A percentile compares a stretch with the other conserved stretches of the same genome.
These are phyloP conservation scores for Pithys albifrons DNA, from an alignment of 2,113 vertebrate species.

Conservation along the genomic window DNA sequence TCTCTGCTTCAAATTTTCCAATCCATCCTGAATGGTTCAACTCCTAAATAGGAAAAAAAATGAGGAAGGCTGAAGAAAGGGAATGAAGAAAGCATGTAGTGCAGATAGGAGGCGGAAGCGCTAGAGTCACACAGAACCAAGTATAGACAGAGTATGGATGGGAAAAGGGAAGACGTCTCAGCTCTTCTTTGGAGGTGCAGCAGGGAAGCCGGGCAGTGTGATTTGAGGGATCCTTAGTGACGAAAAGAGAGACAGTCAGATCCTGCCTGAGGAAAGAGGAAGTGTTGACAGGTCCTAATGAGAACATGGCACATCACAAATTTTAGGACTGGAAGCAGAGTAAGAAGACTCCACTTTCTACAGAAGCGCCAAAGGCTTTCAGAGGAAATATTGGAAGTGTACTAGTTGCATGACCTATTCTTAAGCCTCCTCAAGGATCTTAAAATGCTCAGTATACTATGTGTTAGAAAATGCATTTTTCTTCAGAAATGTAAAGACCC, in stretches of 20 bases:
- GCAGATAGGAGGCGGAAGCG: background rate
- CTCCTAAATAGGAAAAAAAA: conserved; percentile 5
- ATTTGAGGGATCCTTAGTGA: background rate
- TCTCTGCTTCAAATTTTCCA: background rate
- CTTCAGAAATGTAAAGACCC: background rate
- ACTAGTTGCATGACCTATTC: background rate
- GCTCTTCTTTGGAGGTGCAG: background rate
- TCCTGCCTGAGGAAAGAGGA: background rate
- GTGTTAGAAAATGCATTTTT: background rate
- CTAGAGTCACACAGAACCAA: background rate
- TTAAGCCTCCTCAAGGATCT: background rate
- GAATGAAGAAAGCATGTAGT: background rate
- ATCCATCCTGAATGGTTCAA: background rate
- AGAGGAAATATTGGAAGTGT: background rate
- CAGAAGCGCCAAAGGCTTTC: background rate
- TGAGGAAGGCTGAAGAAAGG: background rate
- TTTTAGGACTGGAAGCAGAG: background rate
- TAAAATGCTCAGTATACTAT: background rate
- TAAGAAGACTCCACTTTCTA: rapidly evolving
- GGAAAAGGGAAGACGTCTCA: background rate
- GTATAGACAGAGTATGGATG: background rate
- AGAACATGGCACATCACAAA: background rate
- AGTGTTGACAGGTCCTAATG: background rate
- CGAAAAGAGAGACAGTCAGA: background rate
- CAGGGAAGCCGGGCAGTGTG: background rate